These are phyloP conservation scores for Clarias gariepinus DNA, from an alignment of 2,113 vertebrate species.

Conservation along the genomic window DNA sequence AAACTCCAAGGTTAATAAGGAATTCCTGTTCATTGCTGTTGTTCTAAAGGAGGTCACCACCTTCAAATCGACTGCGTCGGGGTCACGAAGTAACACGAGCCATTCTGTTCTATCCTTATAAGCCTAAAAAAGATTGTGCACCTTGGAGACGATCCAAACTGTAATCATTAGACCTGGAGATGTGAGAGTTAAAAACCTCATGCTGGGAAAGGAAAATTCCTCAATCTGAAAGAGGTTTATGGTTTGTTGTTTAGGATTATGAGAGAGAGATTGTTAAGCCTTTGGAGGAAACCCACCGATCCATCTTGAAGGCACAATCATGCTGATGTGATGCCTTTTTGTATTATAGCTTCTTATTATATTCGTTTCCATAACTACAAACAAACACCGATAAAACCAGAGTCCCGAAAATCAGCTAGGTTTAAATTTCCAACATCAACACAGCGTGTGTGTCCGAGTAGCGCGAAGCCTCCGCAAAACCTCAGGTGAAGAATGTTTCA, in stretches of 20 bases:
- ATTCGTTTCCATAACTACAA: not conserved
- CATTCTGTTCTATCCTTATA: conserved; percentile 46
- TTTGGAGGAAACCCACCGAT: not conserved
- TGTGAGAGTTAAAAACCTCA: conserved; percentile 5
- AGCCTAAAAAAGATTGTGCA: conserved; percentile 43
- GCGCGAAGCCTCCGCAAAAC: not conserved
- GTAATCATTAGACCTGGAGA: conserved; percentile 36
- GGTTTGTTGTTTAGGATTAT: conserved; percentile 10
- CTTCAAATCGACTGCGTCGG: conserved; percentile 47
- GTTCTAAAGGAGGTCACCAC: conserved; percentile 49
- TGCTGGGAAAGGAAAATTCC: not conserved
- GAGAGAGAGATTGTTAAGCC: conserved; percentile 10
- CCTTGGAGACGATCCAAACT: conserved; percentile 38
- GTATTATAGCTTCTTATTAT: not conserved
- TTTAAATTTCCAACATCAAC: conserved; percentile 36
- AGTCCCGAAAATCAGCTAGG: not conserved
- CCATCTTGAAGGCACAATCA: not conserved
- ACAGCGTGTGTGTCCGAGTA: not conserved
- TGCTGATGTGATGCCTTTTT: not conserved
- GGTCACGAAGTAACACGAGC: conserved; percentile 32
- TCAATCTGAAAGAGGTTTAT: not conserved
- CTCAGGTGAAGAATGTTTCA: conserved; percentile 20
- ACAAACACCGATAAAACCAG: not conserved
- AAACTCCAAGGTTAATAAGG: conserved; percentile 34
- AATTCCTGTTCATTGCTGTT: conserved; percentile 50